Conservation (phyloP, 2,888 invertebrate genomes). For the Nemotelus nigrinus region DNA sequence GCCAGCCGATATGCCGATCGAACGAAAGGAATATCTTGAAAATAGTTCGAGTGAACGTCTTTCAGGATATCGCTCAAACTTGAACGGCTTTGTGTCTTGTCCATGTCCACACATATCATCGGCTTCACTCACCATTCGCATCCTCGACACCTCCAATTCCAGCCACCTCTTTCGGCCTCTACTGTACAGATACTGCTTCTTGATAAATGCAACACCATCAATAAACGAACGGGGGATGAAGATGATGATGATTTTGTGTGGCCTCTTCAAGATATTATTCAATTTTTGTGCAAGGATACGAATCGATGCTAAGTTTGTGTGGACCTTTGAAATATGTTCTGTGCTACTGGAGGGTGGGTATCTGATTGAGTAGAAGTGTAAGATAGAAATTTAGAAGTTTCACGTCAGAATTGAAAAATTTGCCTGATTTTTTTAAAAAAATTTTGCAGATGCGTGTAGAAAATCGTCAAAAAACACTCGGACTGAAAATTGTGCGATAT, state of each 20-base stretch:
- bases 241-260: constrained; percentile 7
- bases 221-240: constrained; percentile 47
- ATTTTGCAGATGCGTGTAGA: no score
- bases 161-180: neutral
- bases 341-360: no score
- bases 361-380: no score
- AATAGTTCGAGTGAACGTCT: constrained; percentile 49
- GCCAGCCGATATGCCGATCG: neutral
- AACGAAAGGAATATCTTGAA: constrained; percentile 14
- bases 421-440: no score
- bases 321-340: no score
- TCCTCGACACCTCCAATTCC: neutral
- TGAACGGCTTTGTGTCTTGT: constrained; percentile 51
- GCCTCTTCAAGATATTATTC: constrained; percentile 34
- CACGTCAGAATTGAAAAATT: no score
- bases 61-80: constrained; percentile 54
- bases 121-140: constrained; percentile 20
- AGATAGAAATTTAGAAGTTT: no score
- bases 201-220: constrained; percentile 51
- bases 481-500: no score
- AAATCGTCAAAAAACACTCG: no score
- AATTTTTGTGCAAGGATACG: constrained; percentile 3
- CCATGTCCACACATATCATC: constrained; percentile 52
- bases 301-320: neutral
- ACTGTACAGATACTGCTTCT: constrained; percentile 49